Evolutionary conservation across 1,140 invertebrate species (phyloP).

Genomic region (Uloborus diversus): DNA sequence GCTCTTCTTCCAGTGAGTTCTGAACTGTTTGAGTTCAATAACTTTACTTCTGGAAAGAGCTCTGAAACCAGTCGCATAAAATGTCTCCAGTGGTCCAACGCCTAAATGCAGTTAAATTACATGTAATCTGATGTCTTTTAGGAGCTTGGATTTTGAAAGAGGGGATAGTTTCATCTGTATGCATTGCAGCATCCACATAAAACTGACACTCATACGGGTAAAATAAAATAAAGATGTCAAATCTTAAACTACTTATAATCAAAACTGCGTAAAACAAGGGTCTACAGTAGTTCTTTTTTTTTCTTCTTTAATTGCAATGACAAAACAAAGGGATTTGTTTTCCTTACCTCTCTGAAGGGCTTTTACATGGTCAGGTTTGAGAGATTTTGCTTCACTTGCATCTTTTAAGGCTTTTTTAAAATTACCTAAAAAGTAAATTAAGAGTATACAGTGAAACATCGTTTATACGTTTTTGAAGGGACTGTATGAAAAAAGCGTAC

Average conservation of each 20-base stretch:
- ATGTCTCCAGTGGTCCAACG: no score
- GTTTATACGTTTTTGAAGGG: no score
- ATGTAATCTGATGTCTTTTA: no score
- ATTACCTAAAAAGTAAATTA: slow-evolving; percentile 65
- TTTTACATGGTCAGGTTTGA: slow-evolving; percentile 83
- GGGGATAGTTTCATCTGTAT: background rate
- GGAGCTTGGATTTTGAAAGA: no score
- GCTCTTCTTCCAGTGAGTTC: no score
- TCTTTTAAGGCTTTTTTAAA: slow-evolving; percentile 76
- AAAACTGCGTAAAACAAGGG: slow-evolving; percentile 22
- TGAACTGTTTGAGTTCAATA: no score
- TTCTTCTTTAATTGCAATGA: background rate
- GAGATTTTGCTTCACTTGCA: slow-evolving; percentile 78
- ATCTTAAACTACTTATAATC: background rate
- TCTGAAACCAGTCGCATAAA: no score
- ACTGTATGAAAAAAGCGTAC: no score
- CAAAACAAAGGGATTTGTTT: slow-evolving; percentile 12
- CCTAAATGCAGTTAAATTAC: no score
- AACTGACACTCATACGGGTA: background rate
- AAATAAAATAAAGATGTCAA: background rate
- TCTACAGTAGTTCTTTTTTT: background rate
- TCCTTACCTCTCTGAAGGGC: slow-evolving; percentile 71
- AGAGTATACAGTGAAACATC: slow-evolving; percentile 42
- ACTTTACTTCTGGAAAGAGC: no score
- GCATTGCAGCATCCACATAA: background rate